Evolutionary conservation across 2,797 vertebrate species (phyloP).

Genomic region (Pseudotriccus pelzelni): DNA sequence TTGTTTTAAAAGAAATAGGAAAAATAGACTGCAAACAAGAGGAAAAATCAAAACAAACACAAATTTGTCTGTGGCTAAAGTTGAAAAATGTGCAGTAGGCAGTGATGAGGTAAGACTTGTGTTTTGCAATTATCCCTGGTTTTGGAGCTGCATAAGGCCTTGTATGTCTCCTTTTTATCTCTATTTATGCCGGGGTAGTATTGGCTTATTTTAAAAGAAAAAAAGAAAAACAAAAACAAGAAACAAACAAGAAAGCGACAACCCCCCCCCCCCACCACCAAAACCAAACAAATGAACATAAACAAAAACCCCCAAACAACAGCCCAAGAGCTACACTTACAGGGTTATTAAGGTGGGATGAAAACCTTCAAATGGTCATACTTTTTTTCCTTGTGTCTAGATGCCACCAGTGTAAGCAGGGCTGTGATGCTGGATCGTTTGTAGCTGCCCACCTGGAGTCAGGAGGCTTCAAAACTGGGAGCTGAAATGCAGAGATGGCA

Average conservation of each 20-base stretch:
- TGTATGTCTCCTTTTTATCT: not conserved
- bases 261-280: not conserved
- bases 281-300: not conserved
- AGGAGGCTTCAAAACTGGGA: not conserved
- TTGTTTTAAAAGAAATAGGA: not conserved
- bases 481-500: not conserved
- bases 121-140: not conserved
- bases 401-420: not conserved
- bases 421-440: not conserved
- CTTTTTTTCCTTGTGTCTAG: not conserved
- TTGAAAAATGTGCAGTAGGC: not conserved
- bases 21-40: not conserved
- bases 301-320: not conserved
- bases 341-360: not conserved
- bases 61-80: not conserved
- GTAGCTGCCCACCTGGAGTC: not conserved
- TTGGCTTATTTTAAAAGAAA: not conserved
- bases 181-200: not conserved
- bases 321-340: not conserved
- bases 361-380: not conserved
- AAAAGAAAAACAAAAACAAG: not conserved
- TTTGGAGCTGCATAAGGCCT: not conserved
- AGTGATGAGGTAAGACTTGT: not conserved
- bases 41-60: not conserved
- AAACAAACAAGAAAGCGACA: not conserved